A percentile compares a stretch with the other conserved stretches of the same genome.
Conservation (phyloP, 2,113 vertebrate species). For the Triplophysa siluroides region DNA sequence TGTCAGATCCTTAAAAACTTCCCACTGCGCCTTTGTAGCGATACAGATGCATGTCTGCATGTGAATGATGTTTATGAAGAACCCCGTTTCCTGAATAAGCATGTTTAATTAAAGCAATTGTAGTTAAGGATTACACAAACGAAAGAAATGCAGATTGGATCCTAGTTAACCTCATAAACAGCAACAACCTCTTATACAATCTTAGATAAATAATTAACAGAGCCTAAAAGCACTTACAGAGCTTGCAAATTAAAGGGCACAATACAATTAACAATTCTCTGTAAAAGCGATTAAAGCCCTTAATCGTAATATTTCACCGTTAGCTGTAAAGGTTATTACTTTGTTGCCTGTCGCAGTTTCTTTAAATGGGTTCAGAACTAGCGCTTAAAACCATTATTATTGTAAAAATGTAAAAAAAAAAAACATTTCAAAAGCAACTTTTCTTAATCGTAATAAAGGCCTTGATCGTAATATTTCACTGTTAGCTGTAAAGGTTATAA, state of each 20-base stretch:
- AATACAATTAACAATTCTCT: conserved; percentile 11
- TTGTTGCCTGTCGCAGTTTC: not conserved
- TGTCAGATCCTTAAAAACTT: conserved; percentile 47
- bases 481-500: not conserved
- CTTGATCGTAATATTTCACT: not conserved
- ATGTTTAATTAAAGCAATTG: conserved; percentile 73
- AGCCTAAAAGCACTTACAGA: not conserved
- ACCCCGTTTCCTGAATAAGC: conserved; percentile 64
- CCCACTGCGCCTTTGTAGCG: conserved; percentile 45
- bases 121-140: conserved; percentile 71
- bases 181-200: conserved; percentile 68
- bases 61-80: conserved; percentile 63
- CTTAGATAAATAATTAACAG: conserved; percentile 77
- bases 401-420: too few relatives aligned
- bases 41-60: conserved; percentile 54
- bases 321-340: not conserved
- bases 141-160: conserved; percentile 77
- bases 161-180: conserved; percentile 63
- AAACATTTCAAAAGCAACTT: too few relatives aligned
- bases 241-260: not conserved
- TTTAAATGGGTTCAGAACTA: too few relatives aligned
- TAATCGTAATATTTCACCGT: not conserved
- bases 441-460: not conserved
- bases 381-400: too few relatives aligned
- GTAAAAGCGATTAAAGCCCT: not conserved